These are phyloP conservation scores for Alexandromys fortis DNA, from an alignment of 2,113 vertebrate species.

Conservation along the genomic window DNA sequence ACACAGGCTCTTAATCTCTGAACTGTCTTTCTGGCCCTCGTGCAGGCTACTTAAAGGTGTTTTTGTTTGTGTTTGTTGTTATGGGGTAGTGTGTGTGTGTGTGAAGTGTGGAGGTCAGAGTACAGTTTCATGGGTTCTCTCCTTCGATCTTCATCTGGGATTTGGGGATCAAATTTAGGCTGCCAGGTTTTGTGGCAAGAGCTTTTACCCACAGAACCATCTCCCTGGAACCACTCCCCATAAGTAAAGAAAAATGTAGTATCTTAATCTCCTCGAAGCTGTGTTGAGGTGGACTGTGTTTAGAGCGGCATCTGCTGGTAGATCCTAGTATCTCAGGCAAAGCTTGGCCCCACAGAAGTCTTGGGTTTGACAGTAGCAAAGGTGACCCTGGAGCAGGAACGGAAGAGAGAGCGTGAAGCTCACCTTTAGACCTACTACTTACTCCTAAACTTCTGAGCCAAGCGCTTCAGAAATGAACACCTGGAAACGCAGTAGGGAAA, in stretches of 20 bases:
- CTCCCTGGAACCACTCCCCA: background rate
- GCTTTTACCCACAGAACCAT: background rate
- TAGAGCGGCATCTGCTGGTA: slow-evolving; percentile 53
- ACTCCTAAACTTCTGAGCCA: background rate
- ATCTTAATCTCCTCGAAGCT: background rate
- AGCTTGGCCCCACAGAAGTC: background rate
- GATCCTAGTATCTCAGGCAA: background rate
- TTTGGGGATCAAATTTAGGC: background rate
- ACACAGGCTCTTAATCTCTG: background rate
- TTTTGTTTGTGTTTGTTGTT: background rate
- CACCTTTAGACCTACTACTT: background rate
- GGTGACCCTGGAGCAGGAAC: background rate
- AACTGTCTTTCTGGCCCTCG: background rate
- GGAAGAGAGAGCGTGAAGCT: too few relatives aligned
- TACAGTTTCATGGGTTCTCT: background rate
- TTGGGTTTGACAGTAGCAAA: background rate
- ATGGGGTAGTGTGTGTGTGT: background rate
- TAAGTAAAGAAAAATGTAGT: background rate
- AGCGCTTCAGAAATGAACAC: background rate
- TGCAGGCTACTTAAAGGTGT: background rate
- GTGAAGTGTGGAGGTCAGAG: background rate
- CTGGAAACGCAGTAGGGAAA: background rate
- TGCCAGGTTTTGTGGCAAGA: background rate
- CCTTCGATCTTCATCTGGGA: background rate
- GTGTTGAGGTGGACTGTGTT: background rate